Conservation (phyloP, 2,888 invertebrate genomes). For the Hirtodrosophila alboralis region DNA sequence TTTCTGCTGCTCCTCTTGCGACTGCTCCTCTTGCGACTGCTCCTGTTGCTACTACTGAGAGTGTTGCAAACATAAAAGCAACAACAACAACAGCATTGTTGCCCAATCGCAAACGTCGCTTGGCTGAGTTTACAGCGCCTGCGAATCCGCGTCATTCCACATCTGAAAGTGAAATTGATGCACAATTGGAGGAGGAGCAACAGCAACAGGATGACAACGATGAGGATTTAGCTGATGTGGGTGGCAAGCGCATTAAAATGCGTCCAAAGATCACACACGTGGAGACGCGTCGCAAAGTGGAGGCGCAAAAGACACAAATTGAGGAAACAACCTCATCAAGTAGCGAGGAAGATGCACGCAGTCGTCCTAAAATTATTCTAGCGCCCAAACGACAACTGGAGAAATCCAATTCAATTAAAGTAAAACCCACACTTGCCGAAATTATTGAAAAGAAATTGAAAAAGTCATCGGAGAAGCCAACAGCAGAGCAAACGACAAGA, state of each 20-base stretch:
- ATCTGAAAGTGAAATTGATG: constrained; percentile 82
- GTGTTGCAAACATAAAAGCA: too few relatives aligned
- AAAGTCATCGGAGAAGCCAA: constrained; percentile 63
- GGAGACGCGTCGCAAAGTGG: constrained; percentile 81
- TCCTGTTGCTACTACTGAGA: too few relatives aligned
- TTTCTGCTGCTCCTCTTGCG: too few relatives aligned
- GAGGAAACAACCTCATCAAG: constrained; percentile 82
- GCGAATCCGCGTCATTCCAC: constrained; percentile 55
- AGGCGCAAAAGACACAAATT: constrained; percentile 76
- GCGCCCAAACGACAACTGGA: constrained; percentile 65
- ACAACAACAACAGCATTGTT: constrained; percentile 6
- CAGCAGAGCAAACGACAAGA: not conserved
- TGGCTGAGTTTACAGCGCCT: constrained; percentile 64
- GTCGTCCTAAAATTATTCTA: constrained; percentile 67
- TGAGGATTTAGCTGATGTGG: constrained; percentile 79
- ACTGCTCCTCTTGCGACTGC: too few relatives aligned
- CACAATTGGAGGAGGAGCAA: constrained; percentile 84
- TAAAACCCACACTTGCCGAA: constrained; percentile 77
- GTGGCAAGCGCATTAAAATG: constrained; percentile 83
- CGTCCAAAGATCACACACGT: constrained; percentile 77
- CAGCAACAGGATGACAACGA: constrained; percentile 72
- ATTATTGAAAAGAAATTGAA: constrained; percentile 81
- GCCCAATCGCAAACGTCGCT: constrained; percentile 80
- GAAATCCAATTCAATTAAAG: constrained; percentile 45
- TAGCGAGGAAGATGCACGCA: constrained; percentile 77